Percentiles rank a stretch among this genome's conserved stretches.
Conservation (phyloP, 2,113 vertebrate genomes). For the Cygnus buccinator region DNA sequence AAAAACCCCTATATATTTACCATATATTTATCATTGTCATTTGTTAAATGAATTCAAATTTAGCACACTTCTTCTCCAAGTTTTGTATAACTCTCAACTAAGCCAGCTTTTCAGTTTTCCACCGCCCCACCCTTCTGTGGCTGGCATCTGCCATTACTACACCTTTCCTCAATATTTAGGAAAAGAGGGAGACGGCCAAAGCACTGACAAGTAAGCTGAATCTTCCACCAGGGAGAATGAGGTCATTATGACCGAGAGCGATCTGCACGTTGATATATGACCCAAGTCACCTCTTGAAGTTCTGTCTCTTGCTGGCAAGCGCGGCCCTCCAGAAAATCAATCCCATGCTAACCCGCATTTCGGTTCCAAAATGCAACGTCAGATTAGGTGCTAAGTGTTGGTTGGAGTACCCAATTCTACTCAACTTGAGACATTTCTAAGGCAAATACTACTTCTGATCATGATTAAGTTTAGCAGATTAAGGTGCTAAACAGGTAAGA, state of each 20-base stretch:
- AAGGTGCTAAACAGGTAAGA: background rate
- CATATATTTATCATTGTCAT: background rate
- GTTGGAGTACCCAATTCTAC: background rate
- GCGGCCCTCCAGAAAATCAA: background rate
- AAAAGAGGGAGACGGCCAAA: background rate
- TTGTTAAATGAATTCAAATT: background rate
- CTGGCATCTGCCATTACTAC: background rate
- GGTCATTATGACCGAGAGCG: background rate
- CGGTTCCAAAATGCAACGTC: background rate
- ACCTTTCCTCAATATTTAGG: background rate
- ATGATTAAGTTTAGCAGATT: background rate
- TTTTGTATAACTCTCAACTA: background rate
- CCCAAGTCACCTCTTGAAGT: slow-evolving; percentile 27
- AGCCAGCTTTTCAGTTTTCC: background rate
- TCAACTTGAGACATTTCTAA: background rate
- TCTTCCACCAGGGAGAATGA: slow-evolving; percentile 19
- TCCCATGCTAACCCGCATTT: background rate
- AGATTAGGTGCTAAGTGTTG: background rate
- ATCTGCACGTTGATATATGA: slow-evolving; percentile 29
- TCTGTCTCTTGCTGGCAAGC: background rate
- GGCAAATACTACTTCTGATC: background rate
- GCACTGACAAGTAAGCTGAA: background rate
- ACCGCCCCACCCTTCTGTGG: background rate
- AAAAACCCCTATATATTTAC: background rate
- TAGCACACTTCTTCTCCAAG: background rate